Base-by-base conservation (phyloP, 2,888 invertebrate species). In the Drosophila leonis region DNA sequence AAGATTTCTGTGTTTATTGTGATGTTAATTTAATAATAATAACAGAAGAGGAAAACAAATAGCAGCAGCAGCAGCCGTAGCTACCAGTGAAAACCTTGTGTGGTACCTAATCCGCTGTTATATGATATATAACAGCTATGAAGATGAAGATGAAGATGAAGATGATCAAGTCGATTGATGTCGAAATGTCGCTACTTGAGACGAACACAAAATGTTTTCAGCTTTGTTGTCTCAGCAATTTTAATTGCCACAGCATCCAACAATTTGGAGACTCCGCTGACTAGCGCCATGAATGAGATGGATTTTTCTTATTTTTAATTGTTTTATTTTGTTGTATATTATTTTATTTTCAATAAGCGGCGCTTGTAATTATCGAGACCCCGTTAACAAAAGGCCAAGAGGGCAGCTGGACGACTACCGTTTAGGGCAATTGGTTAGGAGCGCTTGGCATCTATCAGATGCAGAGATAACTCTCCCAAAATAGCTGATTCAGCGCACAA, bases 401-500 rank as follows among this genome's bases (percentile, higher is more conserved):
- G 78, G 80, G 79, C 87, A 83, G 82, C 72, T 78, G 88, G 70
- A 73, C 73, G 84, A 84, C 84, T 87, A 85, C 84, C 88, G 90
- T 85, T 85, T 89, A 89, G 80, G 90, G 88, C 90, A 85, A 85
- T 84, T 89, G 89, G 72, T 83, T 79, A 71, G 72, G 75, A 63
- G 69, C 60, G 59, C 72, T 67, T 61, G 75, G 67, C 70, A 76
- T 83, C 81, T 59, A 74, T 71, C 75, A 86, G 84, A 78, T 81
- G 41, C 61, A 54, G 54, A 67, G 80, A 86, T 72, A 29, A 15
- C 62, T 63, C 60, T 54, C 59, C 35, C 33, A 70, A 86, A 90
- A 88, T 90, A 88, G 92, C 91, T 92, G 92, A 90, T 83, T 92
- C 91, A 92, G 80, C 90, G 75, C 66, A 81, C 90, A 90, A 91